Percentiles rank a stretch among this genome's conserved stretches.
These are phyloP conservation scores for Peromyscus eremicus DNA, from an alignment of 2,797 vertebrate species.

Conservation along the genomic window DNA sequence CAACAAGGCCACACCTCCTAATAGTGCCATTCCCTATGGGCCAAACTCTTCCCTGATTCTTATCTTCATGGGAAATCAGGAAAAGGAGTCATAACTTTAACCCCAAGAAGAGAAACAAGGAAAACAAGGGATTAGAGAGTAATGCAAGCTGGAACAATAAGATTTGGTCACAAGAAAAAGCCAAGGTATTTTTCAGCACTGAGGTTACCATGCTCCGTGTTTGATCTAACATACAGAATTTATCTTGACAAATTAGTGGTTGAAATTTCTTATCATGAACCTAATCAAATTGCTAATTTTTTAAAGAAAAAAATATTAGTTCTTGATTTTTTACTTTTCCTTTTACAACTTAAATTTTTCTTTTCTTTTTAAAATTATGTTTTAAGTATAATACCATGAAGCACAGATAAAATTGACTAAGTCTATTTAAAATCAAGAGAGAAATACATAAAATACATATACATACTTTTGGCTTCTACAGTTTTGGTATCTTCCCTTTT, in stretches of 20 bases:
- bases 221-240: background rate
- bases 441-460: no score
- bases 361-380: background rate
- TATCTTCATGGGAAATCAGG: background rate
- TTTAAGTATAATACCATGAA: background rate
- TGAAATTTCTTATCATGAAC: background rate
- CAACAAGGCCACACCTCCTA: no score
- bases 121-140: background rate
- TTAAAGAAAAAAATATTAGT: background rate
- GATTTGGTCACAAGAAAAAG: background rate
- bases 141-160: background rate
- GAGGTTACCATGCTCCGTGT: no score
- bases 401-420: background rate
- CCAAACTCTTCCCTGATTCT: background rate
- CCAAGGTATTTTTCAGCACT: background rate
- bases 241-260: background rate
- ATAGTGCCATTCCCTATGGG: background rate
- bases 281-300: background rate
- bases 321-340: background rate
- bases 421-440: background rate
- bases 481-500: background rate
- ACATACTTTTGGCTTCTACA: background rate
- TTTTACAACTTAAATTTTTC: background rate
- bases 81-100: background rate
- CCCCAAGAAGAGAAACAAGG: background rate